Base-by-base conservation (phyloP, 2,113 vertebrate genomes). In the Cygnus buccinator region DNA sequence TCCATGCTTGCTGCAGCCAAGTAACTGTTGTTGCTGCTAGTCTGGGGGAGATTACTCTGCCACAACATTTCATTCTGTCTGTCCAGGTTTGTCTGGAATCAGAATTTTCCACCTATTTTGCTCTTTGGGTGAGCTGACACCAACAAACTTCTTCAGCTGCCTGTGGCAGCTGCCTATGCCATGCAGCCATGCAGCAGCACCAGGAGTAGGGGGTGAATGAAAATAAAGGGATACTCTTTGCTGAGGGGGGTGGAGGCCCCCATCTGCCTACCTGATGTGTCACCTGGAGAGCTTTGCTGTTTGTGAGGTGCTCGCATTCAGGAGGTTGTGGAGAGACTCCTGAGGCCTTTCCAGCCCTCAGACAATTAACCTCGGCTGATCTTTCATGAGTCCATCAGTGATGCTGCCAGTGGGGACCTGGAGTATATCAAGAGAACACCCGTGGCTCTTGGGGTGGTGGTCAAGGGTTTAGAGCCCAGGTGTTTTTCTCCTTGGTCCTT, bases 1-100 rank as follows among this genome's bases (percentile, higher is more conserved):
- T 67, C 63, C 48, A 29, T 79, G 58, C 46, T n/a, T 72, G 52
- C 76, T 86, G 88, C 72, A 79, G 67, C 52, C 80, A 79, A 72
- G 48, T 44, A 93, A 62, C 62, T 1, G 0, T 9, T 28, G 15
- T 16, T 25, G 39, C 44, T 46, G 0, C n/a, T 67, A 13, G 26
- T 72, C 46, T 20, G 48, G 52, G 26, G n/a, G 22, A 91, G 62
- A 48, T 76, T 0, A 0, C n/a, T 72, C 37, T 3, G 3, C 48
- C 52, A 86, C 43, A 58, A 2, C 23, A 37, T 85, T 91, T 93
- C 16, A 15, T 50, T 91, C 57, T 57, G 21, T 31, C 52, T 3
- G 3, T n/a, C 19, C 25, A 43, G 3, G 46, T 75, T 75, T 46
- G 29, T 52, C 62, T 54, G 37, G 19, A 86, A 83, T 13, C 21